Evolutionary conservation across 2,113 vertebrate genomes (phyloP).

Genomic region (Turnix velox): DNA sequence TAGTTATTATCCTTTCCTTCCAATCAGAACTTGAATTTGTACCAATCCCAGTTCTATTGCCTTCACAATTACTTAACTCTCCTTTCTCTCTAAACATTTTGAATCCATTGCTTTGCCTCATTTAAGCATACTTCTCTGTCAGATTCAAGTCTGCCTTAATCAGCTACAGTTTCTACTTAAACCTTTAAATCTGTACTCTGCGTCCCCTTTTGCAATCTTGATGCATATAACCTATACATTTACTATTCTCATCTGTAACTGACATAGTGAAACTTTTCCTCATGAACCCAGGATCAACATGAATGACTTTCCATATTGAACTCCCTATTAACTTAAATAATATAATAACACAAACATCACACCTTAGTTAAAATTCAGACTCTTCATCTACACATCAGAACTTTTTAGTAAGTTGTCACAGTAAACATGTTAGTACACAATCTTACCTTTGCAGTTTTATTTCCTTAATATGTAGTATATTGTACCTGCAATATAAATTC

Average conservation of each 20-base stretch:
- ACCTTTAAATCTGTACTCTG: background rate
- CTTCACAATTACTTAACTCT: background rate
- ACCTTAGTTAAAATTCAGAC: background rate
- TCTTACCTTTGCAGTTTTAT: background rate
- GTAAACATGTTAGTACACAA: background rate
- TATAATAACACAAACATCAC: background rate
- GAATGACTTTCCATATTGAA: background rate
- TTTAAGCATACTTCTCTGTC: background rate
- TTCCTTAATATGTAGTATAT: background rate
- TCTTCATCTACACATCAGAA: background rate
- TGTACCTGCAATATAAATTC: background rate
- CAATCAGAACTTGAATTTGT: background rate
- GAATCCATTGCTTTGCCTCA: background rate
- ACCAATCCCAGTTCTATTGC: background rate
- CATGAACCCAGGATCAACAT: background rate
- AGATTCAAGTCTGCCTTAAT: background rate
- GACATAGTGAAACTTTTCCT: background rate
- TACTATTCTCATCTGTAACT: background rate
- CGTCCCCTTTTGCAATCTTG: background rate
- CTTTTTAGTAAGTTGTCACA: background rate
- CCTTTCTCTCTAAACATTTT: background rate
- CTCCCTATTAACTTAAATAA: background rate
- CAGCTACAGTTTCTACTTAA: background rate
- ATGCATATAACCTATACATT: background rate
- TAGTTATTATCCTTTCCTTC: background rate